phyloP scores from a whole-genome alignment of 2,113 vertebrate species.

The Phyllopteryx taeniolatus region DNA sequence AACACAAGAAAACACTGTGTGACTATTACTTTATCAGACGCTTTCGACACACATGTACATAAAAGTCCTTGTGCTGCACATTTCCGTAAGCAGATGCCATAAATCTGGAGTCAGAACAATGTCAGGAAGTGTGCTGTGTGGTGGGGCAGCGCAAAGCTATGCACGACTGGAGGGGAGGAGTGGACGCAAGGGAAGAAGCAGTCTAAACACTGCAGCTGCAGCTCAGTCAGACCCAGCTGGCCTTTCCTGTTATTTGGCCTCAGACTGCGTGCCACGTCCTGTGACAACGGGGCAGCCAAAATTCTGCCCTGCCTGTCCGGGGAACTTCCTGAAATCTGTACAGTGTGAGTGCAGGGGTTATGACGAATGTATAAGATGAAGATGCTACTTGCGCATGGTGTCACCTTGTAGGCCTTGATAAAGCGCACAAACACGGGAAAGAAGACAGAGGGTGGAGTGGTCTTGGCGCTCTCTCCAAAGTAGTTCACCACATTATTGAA shows the following conservation, averaged over 20 bases:
- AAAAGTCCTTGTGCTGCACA: conserved; percentile 43
- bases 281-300: conserved; percentile 45
- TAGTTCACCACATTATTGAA: conserved; percentile 92
- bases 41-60: conserved; percentile 23
- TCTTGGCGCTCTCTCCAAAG: conserved; percentile 95
- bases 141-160: conserved; percentile 59
- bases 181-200: conserved; percentile 26
- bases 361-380: not conserved
- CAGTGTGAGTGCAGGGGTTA: not conserved
- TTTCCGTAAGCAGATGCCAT: conserved; percentile 70
- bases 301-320: conserved; percentile 27
- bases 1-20: not conserved
- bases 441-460: conserved; percentile 91
- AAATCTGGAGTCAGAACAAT: conserved; percentile 76
- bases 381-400: not conserved
- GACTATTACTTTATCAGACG: conserved; percentile 14
- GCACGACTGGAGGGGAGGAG: conserved; percentile 53
- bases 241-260: conserved; percentile 78
- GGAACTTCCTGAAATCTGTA: conserved; percentile 30
- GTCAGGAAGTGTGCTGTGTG: conserved; percentile 71
- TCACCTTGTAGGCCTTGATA: conserved; percentile 94
- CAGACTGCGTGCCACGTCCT: conserved; percentile 59
- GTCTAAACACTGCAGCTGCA: conserved; percentile 73
- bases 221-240: conserved; percentile 69
- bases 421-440: conserved; percentile 96